Evolutionary conservation across 2,797 vertebrate genomes (phyloP).

Genomic region (Melanotaenia trifasciata): DNA sequence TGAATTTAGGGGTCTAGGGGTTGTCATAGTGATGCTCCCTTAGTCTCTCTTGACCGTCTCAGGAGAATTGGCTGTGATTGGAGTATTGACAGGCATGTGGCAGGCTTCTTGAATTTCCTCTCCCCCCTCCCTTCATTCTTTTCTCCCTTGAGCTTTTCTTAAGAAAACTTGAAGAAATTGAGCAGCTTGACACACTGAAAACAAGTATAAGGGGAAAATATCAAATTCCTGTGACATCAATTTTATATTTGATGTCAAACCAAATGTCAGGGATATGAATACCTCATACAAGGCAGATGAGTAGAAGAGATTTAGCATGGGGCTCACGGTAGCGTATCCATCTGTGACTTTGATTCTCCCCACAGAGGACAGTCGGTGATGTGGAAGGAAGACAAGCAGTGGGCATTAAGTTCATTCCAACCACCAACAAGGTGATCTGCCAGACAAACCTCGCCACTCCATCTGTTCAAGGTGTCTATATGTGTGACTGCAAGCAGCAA

Average conservation of each 20-base stretch:
- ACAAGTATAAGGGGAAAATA: slow-evolving; percentile 17
- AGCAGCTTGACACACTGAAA: slow-evolving; percentile 36
- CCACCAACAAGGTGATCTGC: slow-evolving; percentile 72
- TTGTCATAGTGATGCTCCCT: slow-evolving; percentile 76
- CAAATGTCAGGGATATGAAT: slow-evolving; percentile 56
- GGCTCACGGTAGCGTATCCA: slow-evolving; percentile 15
- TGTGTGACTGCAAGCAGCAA: slow-evolving; percentile 25
- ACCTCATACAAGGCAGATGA: slow-evolving; percentile 29
- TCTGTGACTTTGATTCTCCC: slow-evolving; percentile 43
- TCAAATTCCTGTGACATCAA: slow-evolving; percentile 36
- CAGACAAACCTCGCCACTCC: slow-evolving; percentile 77
- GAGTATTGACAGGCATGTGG: slow-evolving; percentile 76
- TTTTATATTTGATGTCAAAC: slow-evolving; percentile 53
- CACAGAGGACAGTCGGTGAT: slow-evolving; percentile 24
- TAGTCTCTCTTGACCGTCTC: slow-evolving; percentile 51
- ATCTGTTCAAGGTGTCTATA: slow-evolving; percentile 70
- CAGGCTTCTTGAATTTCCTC: slow-evolving; percentile 53
- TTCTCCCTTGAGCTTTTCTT: slow-evolving; percentile 42
- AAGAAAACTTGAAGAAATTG: slow-evolving; percentile 31
- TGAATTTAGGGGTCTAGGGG: slow-evolving; percentile 55
- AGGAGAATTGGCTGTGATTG: slow-evolving; percentile 66
- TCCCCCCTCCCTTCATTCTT: slow-evolving; percentile 4
- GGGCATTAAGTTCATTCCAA: slow-evolving; percentile 62
- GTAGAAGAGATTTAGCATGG: slow-evolving; percentile 27
- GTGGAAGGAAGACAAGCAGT: slow-evolving; percentile 14